Evolutionary conservation across 2,888 invertebrate genomes (phyloP).

Genomic region (Ophion slaviceki): DNA sequence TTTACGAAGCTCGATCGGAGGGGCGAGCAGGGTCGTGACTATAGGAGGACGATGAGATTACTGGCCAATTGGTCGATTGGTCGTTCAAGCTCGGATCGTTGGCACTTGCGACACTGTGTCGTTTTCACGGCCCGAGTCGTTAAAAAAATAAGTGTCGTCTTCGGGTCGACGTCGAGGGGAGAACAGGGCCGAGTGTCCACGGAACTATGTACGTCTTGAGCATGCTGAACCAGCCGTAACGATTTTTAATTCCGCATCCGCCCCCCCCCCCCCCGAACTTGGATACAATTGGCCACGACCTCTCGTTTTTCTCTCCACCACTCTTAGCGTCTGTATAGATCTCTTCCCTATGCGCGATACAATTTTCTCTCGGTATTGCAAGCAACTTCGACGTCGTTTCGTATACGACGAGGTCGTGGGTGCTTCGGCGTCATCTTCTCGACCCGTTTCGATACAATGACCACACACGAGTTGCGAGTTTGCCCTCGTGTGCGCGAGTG

Average conservation of each 20-base stretch:
- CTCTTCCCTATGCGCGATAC: conserved; percentile 15
- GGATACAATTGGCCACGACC: conserved; percentile 49
- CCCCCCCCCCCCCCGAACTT: conserved; percentile 19
- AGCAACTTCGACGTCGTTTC: conserved; percentile 22
- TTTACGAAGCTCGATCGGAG: background rate
- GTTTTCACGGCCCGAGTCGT: conserved; percentile 22
- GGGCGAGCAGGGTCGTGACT: background rate
- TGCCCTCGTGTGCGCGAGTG: background rate
- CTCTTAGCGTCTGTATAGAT: background rate
- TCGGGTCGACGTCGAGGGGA: background rate
- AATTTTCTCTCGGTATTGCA: conserved; percentile 49
- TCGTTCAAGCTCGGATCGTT: conserved; percentile 7
- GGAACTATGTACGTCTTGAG: background rate
- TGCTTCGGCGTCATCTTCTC: conserved; percentile 45
- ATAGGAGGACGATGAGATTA: conserved; percentile 20
- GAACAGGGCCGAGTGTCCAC: conserved; percentile 16
- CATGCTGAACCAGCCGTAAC: background rate
- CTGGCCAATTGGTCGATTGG: conserved; percentile 27
- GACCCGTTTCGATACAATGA: conserved; percentile 28
- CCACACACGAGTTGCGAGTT: conserved; percentile 11
- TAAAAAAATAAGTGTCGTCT: conserved; percentile 50
- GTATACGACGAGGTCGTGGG: conserved; percentile 13
- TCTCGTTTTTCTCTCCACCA: conserved; percentile 27
- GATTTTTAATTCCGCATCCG: conserved; percentile 38
- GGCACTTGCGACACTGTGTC: conserved; percentile 23